Percentiles rank a stretch among this genome's conserved stretches.
Conservation (phyloP, 1,140 invertebrate species). For the Zaprionus lachaisei region DNA sequence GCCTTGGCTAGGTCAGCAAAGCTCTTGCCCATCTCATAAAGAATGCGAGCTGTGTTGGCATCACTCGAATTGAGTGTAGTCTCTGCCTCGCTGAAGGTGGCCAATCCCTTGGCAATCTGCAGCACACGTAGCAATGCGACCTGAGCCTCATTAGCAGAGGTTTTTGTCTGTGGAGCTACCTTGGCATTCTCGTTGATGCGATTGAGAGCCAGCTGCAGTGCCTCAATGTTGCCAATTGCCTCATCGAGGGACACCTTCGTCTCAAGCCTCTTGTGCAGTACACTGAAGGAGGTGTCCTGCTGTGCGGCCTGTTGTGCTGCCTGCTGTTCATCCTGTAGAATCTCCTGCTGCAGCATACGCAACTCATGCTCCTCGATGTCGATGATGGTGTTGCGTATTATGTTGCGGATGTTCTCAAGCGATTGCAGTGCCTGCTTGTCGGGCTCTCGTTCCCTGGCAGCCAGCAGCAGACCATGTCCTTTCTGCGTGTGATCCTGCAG, state of each 20-base stretch:
- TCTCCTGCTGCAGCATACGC: slow-evolving; percentile 75
- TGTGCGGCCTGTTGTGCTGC: slow-evolving; percentile 32
- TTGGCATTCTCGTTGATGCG: slow-evolving; percentile 54
- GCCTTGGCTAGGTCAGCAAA: slow-evolving; percentile 66
- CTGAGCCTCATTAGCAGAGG: slow-evolving; percentile 63
- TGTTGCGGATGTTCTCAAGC: slow-evolving; percentile 65
- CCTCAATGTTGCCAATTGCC: slow-evolving; percentile 58
- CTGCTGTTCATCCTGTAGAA: slow-evolving; percentile 69
- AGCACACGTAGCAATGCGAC: slow-evolving; percentile 55
- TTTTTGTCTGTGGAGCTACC: slow-evolving; percentile 19
- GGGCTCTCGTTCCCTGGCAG: slow-evolving; percentile 38
- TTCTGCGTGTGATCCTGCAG: slow-evolving; percentile 70
- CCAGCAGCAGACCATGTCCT: slow-evolving; percentile 60
- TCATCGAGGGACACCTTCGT: slow-evolving; percentile 73
- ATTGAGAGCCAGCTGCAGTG: slow-evolving; percentile 59
- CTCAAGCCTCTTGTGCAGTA: slow-evolving; percentile 67
- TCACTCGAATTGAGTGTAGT: slow-evolving; percentile 55
- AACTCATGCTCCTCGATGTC: slow-evolving; percentile 81
- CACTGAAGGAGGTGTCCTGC: slow-evolving; percentile 73
- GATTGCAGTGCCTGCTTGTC: slow-evolving; percentile 62
- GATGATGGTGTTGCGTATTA: slow-evolving; percentile 72
- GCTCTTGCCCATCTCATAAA: slow-evolving; percentile 65
- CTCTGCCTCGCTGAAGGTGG: slow-evolving; percentile 64
- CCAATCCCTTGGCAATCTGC: slow-evolving; percentile 63
- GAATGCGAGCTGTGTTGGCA: slow-evolving; percentile 56